These are phyloP conservation scores for Sipha flava DNA, from an alignment of 1,140 invertebrate genomes.

Conservation along the genomic window DNA sequence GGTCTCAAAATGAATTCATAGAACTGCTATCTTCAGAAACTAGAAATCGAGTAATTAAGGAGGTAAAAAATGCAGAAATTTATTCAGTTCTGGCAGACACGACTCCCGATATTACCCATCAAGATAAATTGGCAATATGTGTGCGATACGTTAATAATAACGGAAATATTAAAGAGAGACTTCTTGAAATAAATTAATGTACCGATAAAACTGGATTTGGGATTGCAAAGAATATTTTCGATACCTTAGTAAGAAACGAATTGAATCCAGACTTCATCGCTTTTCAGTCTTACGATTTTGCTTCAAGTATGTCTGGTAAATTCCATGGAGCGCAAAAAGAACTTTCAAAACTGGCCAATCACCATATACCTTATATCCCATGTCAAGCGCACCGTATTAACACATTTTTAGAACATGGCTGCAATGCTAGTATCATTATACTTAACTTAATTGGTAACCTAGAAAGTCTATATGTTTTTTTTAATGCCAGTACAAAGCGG, in stretches of 20 bases:
- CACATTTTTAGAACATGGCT: slow-evolving; percentile 8
- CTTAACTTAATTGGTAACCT: neutral
- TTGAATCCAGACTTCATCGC: neutral
- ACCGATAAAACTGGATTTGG: neutral
- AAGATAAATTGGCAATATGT: neutral
- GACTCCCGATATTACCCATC: neutral
- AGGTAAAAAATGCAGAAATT: neutral
- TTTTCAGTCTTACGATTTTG: slow-evolving; percentile 24
- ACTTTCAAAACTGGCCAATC: neutral
- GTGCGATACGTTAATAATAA: slow-evolving; percentile 5
- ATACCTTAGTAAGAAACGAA: neutral
- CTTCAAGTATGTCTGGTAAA: neutral
- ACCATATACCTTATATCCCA: neutral
- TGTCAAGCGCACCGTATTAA: slow-evolving; percentile 9
- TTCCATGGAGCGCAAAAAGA: neutral
- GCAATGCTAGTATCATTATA: neutral
- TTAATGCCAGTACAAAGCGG: neutral
- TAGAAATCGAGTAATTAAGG: neutral
- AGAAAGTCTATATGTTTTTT: neutral
- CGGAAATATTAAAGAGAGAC: neutral
- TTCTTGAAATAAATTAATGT: neutral
- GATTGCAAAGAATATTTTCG: neutral
- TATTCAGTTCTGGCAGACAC: neutral
- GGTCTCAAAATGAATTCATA: neutral
- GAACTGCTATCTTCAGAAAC: neutral